Conservation (phyloP, 2,888 invertebrate genomes). For the Xylota segnis region DNA sequence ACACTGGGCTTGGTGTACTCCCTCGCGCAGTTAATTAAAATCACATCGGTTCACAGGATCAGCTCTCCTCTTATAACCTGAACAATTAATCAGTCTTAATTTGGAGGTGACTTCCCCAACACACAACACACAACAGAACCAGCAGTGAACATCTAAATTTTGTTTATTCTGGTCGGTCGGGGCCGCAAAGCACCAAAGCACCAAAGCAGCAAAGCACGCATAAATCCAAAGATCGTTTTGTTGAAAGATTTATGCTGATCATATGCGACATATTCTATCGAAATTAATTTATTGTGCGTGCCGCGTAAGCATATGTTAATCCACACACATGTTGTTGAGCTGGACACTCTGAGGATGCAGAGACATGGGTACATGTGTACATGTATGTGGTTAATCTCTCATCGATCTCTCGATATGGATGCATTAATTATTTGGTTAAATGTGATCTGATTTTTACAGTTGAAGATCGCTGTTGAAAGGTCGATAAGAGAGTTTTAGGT, state of each 20-base stretch:
- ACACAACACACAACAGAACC: background rate
- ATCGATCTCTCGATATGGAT: slow-evolving; percentile 11
- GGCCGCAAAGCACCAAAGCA: too few relatives aligned
- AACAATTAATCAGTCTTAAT: slow-evolving; percentile 75
- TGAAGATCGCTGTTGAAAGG: slow-evolving; percentile 2
- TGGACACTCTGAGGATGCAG: background rate
- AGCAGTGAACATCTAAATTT: slow-evolving; percentile 43
- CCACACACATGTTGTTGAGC: slow-evolving; percentile 30
- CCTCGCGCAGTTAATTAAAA: slow-evolving; percentile 65
- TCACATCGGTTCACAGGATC: slow-evolving; percentile 23
- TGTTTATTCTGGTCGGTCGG: slow-evolving; percentile 46
- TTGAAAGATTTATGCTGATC: slow-evolving; percentile 74
- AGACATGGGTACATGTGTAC: background rate
- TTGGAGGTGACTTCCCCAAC: slow-evolving; percentile 56
- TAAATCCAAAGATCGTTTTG: slow-evolving; percentile 69
- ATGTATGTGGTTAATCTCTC: slow-evolving; percentile 59
- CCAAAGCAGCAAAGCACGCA: slow-evolving; percentile 65
- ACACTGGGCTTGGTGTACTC: too few relatives aligned
- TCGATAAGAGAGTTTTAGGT: slow-evolving; percentile 6
- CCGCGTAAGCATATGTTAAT: slow-evolving; percentile 70
- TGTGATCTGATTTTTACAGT: slow-evolving; percentile 66
- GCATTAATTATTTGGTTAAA: slow-evolving; percentile 54
- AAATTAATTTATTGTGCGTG: slow-evolving; percentile 75
- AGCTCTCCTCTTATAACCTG: slow-evolving; percentile 39
- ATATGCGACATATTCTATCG: slow-evolving; percentile 62